Evolutionary conservation across 2,797 vertebrate species (phyloP).

Genomic region (Pantherophis vulpinus): DNA sequence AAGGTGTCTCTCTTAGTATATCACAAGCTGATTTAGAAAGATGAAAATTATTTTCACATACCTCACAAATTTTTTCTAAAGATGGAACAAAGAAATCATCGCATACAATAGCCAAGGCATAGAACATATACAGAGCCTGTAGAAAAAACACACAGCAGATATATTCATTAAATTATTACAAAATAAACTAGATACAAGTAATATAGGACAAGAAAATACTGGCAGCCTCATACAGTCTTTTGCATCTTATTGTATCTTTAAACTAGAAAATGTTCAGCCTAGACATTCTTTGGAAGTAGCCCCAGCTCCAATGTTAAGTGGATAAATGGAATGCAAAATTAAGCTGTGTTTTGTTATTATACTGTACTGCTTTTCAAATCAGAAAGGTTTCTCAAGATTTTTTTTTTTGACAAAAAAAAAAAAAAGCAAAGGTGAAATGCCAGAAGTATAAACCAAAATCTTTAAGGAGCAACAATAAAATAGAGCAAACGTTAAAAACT

Average conservation of each 20-base stretch:
- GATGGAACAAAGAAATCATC: conserved; percentile 98
- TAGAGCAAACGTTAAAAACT: not conserved
- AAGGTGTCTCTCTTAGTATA: not conserved
- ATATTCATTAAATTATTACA: not conserved
- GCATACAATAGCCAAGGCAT: conserved; percentile 94
- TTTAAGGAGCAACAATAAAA: not conserved
- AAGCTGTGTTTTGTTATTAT: not conserved
- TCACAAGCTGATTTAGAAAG: not conserved
- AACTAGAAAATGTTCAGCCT: not conserved
- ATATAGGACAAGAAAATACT: not conserved
- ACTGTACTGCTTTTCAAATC: not conserved
- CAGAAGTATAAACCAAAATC: not conserved
- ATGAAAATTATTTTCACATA: conserved; percentile 55
- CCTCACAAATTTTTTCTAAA: conserved; percentile 98
- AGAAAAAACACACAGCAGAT: not conserved
- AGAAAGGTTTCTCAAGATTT: not conserved
- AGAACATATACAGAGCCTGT: conserved; percentile 97
- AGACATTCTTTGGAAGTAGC: not conserved
- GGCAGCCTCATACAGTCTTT: not conserved
- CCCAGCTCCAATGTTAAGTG: not conserved
- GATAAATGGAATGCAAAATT: not conserved
- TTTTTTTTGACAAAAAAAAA: not conserved
- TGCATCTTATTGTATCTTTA: not conserved
- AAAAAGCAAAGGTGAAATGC: not conserved
- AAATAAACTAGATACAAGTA: conserved; percentile 2